Percentiles rank a stretch among this genome's conserved stretches.
Evolutionary conservation across 2,797 vertebrate genomes (phyloP).

Genomic region (Alfaro cultratus): DNA sequence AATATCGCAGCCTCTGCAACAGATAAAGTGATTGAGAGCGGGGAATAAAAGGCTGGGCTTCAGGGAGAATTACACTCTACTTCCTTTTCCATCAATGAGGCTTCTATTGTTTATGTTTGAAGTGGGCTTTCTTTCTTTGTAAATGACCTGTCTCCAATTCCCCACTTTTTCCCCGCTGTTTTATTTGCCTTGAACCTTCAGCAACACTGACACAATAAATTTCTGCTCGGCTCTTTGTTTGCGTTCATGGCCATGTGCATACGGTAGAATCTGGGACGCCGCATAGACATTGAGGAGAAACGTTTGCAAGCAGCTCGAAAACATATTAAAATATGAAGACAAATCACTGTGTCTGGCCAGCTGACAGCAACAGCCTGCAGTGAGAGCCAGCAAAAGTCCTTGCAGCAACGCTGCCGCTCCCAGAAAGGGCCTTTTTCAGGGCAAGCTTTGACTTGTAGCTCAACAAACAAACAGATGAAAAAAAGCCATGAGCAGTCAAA

Average conservation of each 20-base stretch:
- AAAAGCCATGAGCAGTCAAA: constrained; percentile 52
- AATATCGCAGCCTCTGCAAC: constrained; percentile 54
- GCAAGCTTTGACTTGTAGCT: constrained; percentile 72
- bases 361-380: constrained; percentile 68
- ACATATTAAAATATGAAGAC: constrained; percentile 83
- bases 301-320: constrained; percentile 77
- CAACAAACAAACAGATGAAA: constrained; percentile 70
- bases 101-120: constrained; percentile 77
- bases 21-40: constrained; percentile 75
- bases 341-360: constrained; percentile 74
- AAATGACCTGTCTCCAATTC: constrained; percentile 70
- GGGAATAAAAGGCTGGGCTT: constrained; percentile 61
- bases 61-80: constrained; percentile 68
- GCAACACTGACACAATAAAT: constrained; percentile 72
- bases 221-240: constrained; percentile 45
- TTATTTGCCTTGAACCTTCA: constrained; percentile 69
- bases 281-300: constrained; percentile 54
- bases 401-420: constrained; percentile 62
- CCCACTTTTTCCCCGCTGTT: constrained; percentile 51
- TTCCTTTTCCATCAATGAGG: constrained; percentile 73
- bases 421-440: constrained; percentile 56
- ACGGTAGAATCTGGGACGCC: constrained; percentile 64
- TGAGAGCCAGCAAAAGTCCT: constrained; percentile 64
- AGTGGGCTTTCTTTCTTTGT: constrained; percentile 67
- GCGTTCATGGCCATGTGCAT: constrained; percentile 30